phyloP scores from a whole-genome alignment of 2,797 vertebrate species.

The Leptoclinus maculatus region DNA sequence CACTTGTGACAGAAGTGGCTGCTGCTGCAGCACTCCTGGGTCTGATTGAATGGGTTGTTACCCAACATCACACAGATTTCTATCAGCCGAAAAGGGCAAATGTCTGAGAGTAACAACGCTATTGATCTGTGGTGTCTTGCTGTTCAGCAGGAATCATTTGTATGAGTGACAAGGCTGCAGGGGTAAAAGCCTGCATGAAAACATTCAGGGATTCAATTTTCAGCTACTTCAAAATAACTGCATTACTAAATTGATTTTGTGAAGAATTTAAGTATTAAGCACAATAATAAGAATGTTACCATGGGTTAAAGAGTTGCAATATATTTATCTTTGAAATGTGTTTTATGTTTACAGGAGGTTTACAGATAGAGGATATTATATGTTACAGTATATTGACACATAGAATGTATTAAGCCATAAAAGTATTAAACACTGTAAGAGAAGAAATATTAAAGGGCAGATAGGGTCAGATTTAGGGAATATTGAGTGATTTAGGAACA shows the following conservation, averaged over 20 bases:
- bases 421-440: no score
- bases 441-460: no score
- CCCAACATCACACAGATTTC: conserved; percentile 15
- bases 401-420: no score
- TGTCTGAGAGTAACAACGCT: conserved; percentile 23
- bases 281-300: no score
- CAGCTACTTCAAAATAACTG: neutral
- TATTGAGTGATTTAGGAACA: no score
- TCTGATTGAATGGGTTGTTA: conserved; percentile 19
- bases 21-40: conserved; percentile 1
- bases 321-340: no score
- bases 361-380: no score
- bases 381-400: no score
- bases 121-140: conserved; percentile 20
- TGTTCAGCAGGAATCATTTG: conserved; percentile 29
- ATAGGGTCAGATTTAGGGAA: no score
- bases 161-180: neutral
- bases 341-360: no score
- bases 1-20: conserved; percentile 11
- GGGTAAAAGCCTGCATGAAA: neutral
- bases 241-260: neutral
- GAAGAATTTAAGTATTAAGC: no score
- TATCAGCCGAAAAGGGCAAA: conserved; percentile 11
- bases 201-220: neutral
- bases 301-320: no score